Percentiles rank a stretch among this genome's conserved stretches.
These are phyloP conservation scores for Digitonthophagus gazella DNA, from an alignment of 2,888 invertebrate genomes.

Conservation along the genomic window DNA sequence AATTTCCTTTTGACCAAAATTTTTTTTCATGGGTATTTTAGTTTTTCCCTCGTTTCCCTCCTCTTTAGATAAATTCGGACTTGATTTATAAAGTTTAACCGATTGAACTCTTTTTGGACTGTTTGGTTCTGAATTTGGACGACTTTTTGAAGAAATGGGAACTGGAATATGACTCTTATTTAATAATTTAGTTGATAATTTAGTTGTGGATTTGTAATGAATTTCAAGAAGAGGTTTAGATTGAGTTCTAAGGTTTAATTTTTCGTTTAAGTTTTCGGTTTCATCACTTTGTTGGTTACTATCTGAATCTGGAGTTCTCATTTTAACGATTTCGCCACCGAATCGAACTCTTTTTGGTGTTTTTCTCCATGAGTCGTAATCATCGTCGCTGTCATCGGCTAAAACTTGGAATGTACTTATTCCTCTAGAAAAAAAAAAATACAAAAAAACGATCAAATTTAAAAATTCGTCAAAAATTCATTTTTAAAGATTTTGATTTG, in stretches of 20 bases:
- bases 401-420: slow-evolving; percentile 55
- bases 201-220: slow-evolving; percentile 36
- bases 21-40: slow-evolving; percentile 31
- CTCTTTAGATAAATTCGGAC: slow-evolving; percentile 41
- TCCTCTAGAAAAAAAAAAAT: slow-evolving; percentile 22
- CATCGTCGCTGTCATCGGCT: slow-evolving; percentile 59
- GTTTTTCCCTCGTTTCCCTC: slow-evolving; percentile 28
- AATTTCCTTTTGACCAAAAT: slow-evolving; percentile 25
- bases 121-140: slow-evolving; percentile 42
- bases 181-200: slow-evolving; percentile 30
- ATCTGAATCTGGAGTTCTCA: slow-evolving; percentile 83
- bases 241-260: slow-evolving; percentile 11
- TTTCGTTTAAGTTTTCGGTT: slow-evolving; percentile 37
- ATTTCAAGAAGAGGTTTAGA: slow-evolving; percentile 37
- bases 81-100: slow-evolving; percentile 42
- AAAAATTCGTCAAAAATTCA: too few relatives aligned
- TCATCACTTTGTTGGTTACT: slow-evolving; percentile 62
- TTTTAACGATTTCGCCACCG: slow-evolving; percentile 83
- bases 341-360: slow-evolving; percentile 75
- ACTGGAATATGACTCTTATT: slow-evolving; percentile 52
- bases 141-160: slow-evolving; percentile 50
- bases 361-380: slow-evolving; percentile 50
- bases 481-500: too few relatives aligned
- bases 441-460: neutral
- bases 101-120: slow-evolving; percentile 50